Conservation (phyloP, 1,140 invertebrate genomes). For the Achatina immaculata region DNA sequence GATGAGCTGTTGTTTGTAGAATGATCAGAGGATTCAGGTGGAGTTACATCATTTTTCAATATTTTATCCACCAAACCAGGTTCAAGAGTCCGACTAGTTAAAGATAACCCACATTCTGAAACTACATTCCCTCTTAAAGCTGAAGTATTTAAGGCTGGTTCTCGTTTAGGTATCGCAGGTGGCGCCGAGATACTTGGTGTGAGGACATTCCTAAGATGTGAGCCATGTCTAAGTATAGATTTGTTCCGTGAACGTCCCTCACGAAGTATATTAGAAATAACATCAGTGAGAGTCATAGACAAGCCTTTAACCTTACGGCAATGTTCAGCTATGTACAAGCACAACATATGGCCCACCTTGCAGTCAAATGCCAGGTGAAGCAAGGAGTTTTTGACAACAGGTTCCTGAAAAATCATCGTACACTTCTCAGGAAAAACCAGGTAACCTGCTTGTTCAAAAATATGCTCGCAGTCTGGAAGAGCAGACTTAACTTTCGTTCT, state of each 20-base stretch:
- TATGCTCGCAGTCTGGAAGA: conserved; percentile 29
- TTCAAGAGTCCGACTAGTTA: neutral
- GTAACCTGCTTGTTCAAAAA: conserved; percentile 40
- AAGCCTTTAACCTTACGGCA: conserved; percentile 34
- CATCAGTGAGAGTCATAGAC: neutral
- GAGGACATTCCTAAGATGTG: neutral
- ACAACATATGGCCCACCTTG: conserved; percentile 18
- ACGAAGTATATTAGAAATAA: neutral
- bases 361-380: conserved; percentile 42
- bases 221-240: neutral
- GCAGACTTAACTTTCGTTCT: conserved; percentile 38
- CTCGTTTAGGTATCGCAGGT: neutral
- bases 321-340: conserved; percentile 26
- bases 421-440: neutral
- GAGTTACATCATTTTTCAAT: neutral
- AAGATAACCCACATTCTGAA: neutral
- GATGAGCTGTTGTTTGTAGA: neutral
- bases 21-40: neutral
- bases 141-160: neutral
- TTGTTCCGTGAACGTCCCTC: neutral
- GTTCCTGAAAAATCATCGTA: neutral
- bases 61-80: neutral
- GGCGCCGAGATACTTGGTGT: neutral
- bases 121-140: neutral
- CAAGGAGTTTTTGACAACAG: neutral